A percentile compares a stretch with the other conserved stretches of the same genome.
Evolutionary conservation across 2,888 invertebrate species (phyloP).

Genomic region (Acleris literana): DNA sequence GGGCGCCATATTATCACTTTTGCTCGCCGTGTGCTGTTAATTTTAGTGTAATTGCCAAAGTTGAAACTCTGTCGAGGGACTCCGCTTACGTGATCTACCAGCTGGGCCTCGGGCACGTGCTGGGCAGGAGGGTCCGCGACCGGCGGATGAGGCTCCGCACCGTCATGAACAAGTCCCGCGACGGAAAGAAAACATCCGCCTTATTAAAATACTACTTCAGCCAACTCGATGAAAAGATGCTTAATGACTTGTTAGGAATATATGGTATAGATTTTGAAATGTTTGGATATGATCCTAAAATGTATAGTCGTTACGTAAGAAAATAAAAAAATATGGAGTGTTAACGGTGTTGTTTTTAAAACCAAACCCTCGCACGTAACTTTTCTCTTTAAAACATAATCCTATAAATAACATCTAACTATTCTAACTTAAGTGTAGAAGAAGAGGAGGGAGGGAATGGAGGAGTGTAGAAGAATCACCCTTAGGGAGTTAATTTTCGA

Average conservation of each 20-base stretch:
- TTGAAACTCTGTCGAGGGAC: constrained; percentile 85
- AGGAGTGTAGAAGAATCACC: too few species aligned
- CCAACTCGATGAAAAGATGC: constrained; percentile 81
- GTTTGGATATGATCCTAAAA: constrained; percentile 85
- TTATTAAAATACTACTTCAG: constrained; percentile 80
- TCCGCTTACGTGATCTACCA: constrained; percentile 84
- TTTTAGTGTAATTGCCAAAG: constrained; percentile 85
- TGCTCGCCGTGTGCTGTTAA: constrained; percentile 87
- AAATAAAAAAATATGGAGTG: constrained; percentile 56
- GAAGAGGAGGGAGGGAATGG: too few species aligned
- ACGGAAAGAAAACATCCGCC: constrained; percentile 75
- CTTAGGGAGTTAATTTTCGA: too few species aligned
- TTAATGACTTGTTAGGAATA: constrained; percentile 84
- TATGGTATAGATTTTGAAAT: constrained; percentile 88
- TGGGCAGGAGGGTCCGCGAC: constrained; percentile 75
- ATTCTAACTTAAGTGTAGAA: too few species aligned
- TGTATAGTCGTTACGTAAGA: constrained; percentile 81
- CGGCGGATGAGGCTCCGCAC: constrained; percentile 79
- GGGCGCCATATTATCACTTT: constrained; percentile 86
- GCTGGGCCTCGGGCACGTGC: constrained; percentile 81
- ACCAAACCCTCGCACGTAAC: neutral
- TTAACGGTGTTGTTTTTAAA: constrained; percentile 20
- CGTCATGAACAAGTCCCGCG: constrained; percentile 79
- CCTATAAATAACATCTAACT: too few species aligned
- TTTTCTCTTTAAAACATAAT: neutral